phyloP scores from a whole-genome alignment of 2,797 vertebrate species.

The Cyprinodon diabolis region DNA sequence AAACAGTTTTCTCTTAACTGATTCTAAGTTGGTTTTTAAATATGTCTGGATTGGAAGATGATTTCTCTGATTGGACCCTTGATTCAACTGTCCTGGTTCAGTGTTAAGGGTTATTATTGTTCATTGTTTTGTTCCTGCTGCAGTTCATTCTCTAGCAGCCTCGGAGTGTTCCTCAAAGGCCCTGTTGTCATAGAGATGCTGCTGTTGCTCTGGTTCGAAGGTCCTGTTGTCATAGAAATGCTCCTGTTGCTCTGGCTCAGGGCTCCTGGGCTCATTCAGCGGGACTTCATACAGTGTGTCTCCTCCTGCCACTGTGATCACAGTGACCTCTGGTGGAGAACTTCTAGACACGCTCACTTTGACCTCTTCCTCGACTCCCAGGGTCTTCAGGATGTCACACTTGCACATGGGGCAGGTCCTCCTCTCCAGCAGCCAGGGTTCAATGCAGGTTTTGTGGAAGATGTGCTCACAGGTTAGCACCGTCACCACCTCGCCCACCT shows the following conservation, averaged over 20 bases:
- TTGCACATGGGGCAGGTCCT: slow-evolving; percentile 97
- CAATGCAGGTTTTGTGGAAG: slow-evolving; percentile 93
- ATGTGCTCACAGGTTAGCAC: slow-evolving; percentile 93
- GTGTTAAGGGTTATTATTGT: slow-evolving; percentile 27
- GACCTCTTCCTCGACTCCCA: slow-evolving; percentile 83
- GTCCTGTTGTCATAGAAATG: slow-evolving; percentile 42
- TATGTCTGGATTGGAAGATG: slow-evolving; percentile 13
- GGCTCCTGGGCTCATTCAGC: slow-evolving; percentile 51
- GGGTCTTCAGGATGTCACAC: slow-evolving; percentile 90
- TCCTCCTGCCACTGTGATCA: slow-evolving; percentile 67
- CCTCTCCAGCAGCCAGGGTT: slow-evolving; percentile 93
- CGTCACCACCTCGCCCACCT: slow-evolving; percentile 87
- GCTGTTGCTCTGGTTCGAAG: no score
- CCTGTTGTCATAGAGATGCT: slow-evolving; percentile 64
- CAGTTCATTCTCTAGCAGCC: slow-evolving; percentile 52
- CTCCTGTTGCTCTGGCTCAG: slow-evolving; percentile 44
- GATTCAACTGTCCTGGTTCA: slow-evolving; percentile 34
- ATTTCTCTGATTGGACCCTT: slow-evolving; percentile 12
- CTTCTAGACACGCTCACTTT: slow-evolving; percentile 33
- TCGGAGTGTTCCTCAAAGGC: slow-evolving; percentile 67
- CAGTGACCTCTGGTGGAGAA: slow-evolving; percentile 69
- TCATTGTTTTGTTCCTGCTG: slow-evolving; percentile 30
- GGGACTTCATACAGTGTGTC: slow-evolving; percentile 68
- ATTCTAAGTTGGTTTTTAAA: slow-evolving; percentile 7
- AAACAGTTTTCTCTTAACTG: background rate